Conservation (phyloP, 2,888 invertebrate genomes). For the Chesias legatella region DNA sequence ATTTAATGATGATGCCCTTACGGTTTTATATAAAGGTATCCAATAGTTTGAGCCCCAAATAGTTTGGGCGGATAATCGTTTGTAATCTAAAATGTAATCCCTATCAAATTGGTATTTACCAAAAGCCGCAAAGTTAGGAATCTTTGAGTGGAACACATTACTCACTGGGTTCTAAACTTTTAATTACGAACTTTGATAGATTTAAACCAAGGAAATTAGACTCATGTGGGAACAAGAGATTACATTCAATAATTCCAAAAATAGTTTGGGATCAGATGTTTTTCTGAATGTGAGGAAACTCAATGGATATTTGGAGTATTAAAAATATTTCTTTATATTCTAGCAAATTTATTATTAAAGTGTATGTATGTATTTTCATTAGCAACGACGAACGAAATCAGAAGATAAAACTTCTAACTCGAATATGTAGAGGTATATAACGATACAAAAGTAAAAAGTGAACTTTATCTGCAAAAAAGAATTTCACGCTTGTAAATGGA, state of each 20-base stretch:
- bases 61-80: not conserved
- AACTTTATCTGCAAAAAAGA: conserved; percentile 39
- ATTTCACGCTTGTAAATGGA: conserved; percentile 39
- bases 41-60: too few species aligned
- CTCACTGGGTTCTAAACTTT: conserved; percentile 23
- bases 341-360: conserved; percentile 4
- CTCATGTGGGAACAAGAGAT: not conserved
- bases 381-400: conserved; percentile 31
- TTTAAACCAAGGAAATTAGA: conserved; percentile 18
- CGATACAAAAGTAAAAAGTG: conserved; percentile 44
- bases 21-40: too few species aligned
- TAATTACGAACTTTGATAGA: conserved; percentile 19
- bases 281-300: too few species aligned
- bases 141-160: conserved; percentile 21
- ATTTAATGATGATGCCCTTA: too few species aligned
- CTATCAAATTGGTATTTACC: conserved; percentile 15
- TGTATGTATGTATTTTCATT: conserved; percentile 38
- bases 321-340: not conserved
- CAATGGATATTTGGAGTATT: too few species aligned
- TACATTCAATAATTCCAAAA: too few species aligned
- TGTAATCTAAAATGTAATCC: conserved; percentile 15
- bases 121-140: conserved; percentile 15
- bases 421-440: conserved; percentile 45
- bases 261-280: too few species aligned
- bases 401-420: conserved; percentile 36